Percentiles rank a stretch among this genome's conserved stretches.
These are phyloP conservation scores for Copidosoma aretas DNA, from an alignment of 2,888 invertebrate species.

Conservation along the genomic window DNA sequence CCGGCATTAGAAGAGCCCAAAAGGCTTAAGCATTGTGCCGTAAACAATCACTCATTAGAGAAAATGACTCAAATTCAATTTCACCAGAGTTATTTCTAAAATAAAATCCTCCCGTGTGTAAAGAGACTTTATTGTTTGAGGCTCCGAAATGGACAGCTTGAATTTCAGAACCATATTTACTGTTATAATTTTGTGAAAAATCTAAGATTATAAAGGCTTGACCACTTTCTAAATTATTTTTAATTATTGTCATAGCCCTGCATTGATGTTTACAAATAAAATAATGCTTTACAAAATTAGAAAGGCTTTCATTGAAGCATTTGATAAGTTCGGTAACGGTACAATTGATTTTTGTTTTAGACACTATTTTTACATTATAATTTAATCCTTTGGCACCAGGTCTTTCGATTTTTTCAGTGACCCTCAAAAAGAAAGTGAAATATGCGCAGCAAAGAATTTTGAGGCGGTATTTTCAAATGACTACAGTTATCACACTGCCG, in stretches of 20 bases:
- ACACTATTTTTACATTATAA: slow-evolving; percentile 30
- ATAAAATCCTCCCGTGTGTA: slow-evolving; percentile 31
- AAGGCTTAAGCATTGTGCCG: slow-evolving; percentile 28
- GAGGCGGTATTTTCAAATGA: background rate
- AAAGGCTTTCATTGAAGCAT: slow-evolving; percentile 11
- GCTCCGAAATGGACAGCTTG: slow-evolving; percentile 28
- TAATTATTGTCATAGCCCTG: background rate
- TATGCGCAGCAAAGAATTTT: background rate
- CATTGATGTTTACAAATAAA: slow-evolving; percentile 21
- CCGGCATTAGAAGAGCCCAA: slow-evolving; percentile 32
- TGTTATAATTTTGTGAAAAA: slow-evolving; percentile 35
- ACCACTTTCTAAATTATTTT: slow-evolving; percentile 15
- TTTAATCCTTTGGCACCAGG: slow-evolving; percentile 25
- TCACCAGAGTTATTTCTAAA: slow-evolving; percentile 15
- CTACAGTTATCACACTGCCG: slow-evolving; percentile 17
- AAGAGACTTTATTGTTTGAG: slow-evolving; percentile 28
- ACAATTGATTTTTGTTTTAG: slow-evolving; percentile 20
- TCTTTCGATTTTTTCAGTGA: background rate
- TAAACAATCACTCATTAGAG: slow-evolving; percentile 25
- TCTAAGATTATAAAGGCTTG: slow-evolving; percentile 27
- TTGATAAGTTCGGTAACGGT: slow-evolving; percentile 14
- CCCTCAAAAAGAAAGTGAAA: slow-evolving; percentile 27
- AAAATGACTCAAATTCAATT: slow-evolving; percentile 21
- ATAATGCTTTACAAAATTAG: slow-evolving; percentile 21
- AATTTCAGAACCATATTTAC: slow-evolving; percentile 29